These are phyloP conservation scores for Ceriagrion tenellum DNA, from an alignment of 2,888 invertebrate genomes.

Conservation along the genomic window DNA sequence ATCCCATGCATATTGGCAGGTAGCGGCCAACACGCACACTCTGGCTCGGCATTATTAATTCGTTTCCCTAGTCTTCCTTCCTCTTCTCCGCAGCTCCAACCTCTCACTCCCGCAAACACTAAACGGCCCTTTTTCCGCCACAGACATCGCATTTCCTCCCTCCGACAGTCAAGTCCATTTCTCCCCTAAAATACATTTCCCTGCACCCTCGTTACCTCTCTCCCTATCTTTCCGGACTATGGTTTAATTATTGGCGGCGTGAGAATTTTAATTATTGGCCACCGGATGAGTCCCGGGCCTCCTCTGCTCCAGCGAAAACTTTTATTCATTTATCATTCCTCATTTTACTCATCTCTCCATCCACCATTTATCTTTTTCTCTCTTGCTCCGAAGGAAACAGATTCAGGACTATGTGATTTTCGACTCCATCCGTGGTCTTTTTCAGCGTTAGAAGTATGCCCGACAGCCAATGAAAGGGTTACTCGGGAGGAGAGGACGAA, in stretches of 20 bases:
- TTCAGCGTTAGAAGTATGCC: too few relatives aligned
- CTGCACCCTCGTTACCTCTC: not conserved
- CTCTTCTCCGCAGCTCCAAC: not conserved
- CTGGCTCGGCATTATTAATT: not conserved
- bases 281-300: slow-evolving; percentile 43
- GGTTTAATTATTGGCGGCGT: slow-evolving; percentile 57
- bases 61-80: not conserved
- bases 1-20: not conserved
- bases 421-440: too few relatives aligned
- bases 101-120: not conserved
- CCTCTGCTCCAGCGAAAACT: not conserved
- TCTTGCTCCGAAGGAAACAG: not conserved
- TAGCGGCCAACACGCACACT: not conserved
- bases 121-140: not conserved
- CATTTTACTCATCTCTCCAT: not conserved
- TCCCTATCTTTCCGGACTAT: slow-evolving; percentile 42
- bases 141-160: too few relatives aligned
- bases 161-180: not conserved
- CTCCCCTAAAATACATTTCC: not conserved
- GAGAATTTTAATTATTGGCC: slow-evolving; percentile 61
- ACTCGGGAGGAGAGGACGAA: too few relatives aligned
- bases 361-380: not conserved
- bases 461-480: too few relatives aligned
- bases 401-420: not conserved
- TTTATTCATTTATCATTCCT: not conserved